phyloP scores from a whole-genome alignment of 1,140 invertebrate genomes.

The Nymphalis io region DNA sequence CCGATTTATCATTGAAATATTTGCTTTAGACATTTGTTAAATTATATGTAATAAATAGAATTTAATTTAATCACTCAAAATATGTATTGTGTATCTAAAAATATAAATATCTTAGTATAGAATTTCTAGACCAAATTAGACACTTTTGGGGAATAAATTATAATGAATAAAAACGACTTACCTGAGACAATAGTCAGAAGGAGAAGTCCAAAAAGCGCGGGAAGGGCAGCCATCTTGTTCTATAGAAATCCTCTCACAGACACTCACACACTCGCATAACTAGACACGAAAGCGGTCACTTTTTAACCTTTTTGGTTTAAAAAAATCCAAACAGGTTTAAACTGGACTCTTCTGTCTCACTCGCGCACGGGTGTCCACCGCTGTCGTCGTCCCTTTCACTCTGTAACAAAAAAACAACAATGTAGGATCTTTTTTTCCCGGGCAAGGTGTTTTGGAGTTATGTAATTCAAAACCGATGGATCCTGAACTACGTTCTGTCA shows the following conservation, averaged over 20 bases:
- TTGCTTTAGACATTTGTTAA: too few relatives aligned
- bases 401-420: conserved; percentile 63
- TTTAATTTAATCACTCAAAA: too few relatives aligned
- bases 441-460: conserved; percentile 39
- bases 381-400: conserved; percentile 46
- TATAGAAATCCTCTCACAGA: conserved; percentile 47
- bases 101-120: too few relatives aligned
- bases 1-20: too few relatives aligned
- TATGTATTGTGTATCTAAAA: too few relatives aligned
- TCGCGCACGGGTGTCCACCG: conserved; percentile 35
- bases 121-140: too few relatives aligned
- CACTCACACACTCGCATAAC: conserved; percentile 58
- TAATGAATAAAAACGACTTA: conserved; percentile 37
- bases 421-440: conserved; percentile 25
- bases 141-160: neutral
- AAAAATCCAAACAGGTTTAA: conserved; percentile 52
- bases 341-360: conserved; percentile 51
- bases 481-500: conserved; percentile 4
- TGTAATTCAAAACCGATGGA: conserved; percentile 15
- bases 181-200: conserved; percentile 59
- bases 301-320: conserved; percentile 47
- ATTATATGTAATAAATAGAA: too few relatives aligned
- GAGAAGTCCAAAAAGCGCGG: conserved; percentile 64
- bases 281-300: conserved; percentile 57
- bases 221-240: conserved; percentile 65